Percentiles rank a stretch among this genome's conserved stretches.
These are phyloP conservation scores for Tachina fera DNA, from an alignment of 2,888 invertebrate species.

Conservation along the genomic window DNA sequence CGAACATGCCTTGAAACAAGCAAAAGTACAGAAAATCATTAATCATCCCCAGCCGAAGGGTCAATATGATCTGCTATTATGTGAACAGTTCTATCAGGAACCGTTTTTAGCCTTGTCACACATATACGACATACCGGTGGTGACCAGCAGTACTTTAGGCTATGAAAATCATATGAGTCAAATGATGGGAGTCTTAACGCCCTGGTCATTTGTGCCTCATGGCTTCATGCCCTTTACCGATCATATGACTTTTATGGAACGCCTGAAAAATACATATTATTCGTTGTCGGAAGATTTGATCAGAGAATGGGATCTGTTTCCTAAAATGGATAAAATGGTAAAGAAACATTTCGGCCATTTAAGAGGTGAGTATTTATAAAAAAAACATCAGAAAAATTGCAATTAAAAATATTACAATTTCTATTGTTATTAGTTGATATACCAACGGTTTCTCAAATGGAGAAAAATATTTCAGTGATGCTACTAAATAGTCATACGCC, in stretches of 20 bases:
- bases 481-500: constrained; percentile 84
- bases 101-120: constrained; percentile 82
- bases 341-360: constrained; percentile 78
- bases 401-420: not conserved
- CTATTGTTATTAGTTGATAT: constrained; percentile 74
- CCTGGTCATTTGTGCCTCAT: constrained; percentile 84
- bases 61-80: constrained; percentile 83
- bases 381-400: no score
- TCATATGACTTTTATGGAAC: constrained; percentile 84
- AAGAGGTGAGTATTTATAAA: constrained; percentile 71
- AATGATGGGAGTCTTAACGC: constrained; percentile 83
- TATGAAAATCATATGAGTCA: constrained; percentile 83
- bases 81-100: constrained; percentile 83
- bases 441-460: constrained; percentile 82
- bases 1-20: constrained; percentile 79
- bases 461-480: constrained; percentile 83
- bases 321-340: constrained; percentile 80
- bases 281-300: constrained; percentile 79
- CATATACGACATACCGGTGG: constrained; percentile 82
- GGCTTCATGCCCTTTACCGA: constrained; percentile 83
- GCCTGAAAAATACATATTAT: constrained; percentile 84
- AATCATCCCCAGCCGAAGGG: constrained; percentile 75
- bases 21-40: constrained; percentile 79
- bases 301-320: constrained; percentile 78
- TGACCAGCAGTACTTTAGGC: constrained; percentile 82